Evolutionary conservation across 2,797 vertebrate genomes (phyloP).

Genomic region (Etheostoma perlongum): DNA sequence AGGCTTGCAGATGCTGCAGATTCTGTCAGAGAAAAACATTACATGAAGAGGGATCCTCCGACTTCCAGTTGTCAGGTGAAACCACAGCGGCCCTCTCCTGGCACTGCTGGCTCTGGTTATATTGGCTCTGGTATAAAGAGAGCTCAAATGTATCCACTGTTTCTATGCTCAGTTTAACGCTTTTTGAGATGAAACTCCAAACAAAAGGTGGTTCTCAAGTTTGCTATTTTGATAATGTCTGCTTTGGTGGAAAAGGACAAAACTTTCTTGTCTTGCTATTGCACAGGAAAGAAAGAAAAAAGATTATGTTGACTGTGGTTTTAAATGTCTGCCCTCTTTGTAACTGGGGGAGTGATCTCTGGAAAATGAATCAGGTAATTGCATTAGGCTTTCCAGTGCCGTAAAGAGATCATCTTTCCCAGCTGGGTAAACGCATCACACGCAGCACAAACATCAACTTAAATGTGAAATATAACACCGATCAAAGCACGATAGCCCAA

Average conservation of each 20-base stretch:
- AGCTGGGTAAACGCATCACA: constrained; percentile 81
- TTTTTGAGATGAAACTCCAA: constrained; percentile 63
- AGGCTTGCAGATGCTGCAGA: constrained; percentile 76
- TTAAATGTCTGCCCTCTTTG: constrained; percentile 63
- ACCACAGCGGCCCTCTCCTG: constrained; percentile 56
- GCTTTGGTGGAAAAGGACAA: constrained; percentile 43
- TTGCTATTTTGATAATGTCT: constrained; percentile 50
- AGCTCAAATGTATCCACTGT: constrained; percentile 57
- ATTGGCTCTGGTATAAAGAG: constrained; percentile 49
- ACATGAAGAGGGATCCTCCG: constrained; percentile 63
- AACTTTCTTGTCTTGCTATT: constrained; percentile 48
- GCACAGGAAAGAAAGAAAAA: not conserved
- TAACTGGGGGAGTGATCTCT: constrained; percentile 59
- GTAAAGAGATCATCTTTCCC: constrained; percentile 79
- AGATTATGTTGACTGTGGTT: constrained; percentile 52
- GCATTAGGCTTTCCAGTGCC: constrained; percentile 71
- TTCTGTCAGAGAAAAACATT: constrained; percentile 70
- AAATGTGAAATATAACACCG: constrained; percentile 80
- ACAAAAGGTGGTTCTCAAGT: constrained; percentile 53
- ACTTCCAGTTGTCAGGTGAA: constrained; percentile 77
- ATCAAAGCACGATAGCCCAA: constrained; percentile 70
- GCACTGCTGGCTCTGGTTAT: constrained; percentile 47
- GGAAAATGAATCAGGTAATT: constrained; percentile 81
- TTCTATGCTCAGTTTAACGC: constrained; percentile 62
- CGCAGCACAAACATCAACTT: constrained; percentile 78